Percentiles rank a stretch among this genome's conserved stretches.
These are phyloP conservation scores for Montipora cactus DNA, from an alignment of 64 coral and sea anemone genomes.

Conservation along the genomic window DNA sequence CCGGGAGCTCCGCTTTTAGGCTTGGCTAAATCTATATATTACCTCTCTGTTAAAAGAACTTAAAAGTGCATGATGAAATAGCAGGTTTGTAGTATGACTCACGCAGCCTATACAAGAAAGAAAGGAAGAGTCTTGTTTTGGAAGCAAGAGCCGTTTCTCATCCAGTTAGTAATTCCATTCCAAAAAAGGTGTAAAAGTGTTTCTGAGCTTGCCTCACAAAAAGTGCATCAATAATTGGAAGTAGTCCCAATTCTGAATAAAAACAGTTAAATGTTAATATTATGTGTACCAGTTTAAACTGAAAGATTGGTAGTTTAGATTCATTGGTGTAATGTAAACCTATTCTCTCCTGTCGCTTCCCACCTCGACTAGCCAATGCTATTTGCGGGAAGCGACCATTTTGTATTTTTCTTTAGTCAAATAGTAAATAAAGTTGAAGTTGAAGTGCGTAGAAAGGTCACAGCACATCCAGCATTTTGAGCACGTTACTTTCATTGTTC, in stretches of 20 bases:
- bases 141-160: neutral
- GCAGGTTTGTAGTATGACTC: too few relatives aligned
- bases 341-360: too few relatives aligned
- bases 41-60: conserved; percentile 8
- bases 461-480: too few relatives aligned
- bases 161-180: neutral
- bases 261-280: conserved; percentile 22
- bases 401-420: too few relatives aligned
- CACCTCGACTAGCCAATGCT: too few relatives aligned
- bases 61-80: neutral
- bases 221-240: conserved; percentile 1
- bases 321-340: neutral
- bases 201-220: conserved; percentile 23
- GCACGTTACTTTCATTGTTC: too few relatives aligned
- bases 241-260: neutral
- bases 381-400: too few relatives aligned
- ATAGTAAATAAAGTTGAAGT: too few relatives aligned
- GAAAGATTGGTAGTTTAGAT: conserved; percentile 33
- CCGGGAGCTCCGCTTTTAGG: too few relatives aligned
- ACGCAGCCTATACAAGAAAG: neutral
- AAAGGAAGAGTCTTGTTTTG: neutral
- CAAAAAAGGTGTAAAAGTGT: conserved; percentile 9
- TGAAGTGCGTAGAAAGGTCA: too few relatives aligned
- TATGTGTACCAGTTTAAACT: conserved; percentile 45
- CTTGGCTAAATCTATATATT: too few relatives aligned